Conservation (phyloP, 2,888 invertebrate genomes). For the Caenorhabditis sinica region DNA sequence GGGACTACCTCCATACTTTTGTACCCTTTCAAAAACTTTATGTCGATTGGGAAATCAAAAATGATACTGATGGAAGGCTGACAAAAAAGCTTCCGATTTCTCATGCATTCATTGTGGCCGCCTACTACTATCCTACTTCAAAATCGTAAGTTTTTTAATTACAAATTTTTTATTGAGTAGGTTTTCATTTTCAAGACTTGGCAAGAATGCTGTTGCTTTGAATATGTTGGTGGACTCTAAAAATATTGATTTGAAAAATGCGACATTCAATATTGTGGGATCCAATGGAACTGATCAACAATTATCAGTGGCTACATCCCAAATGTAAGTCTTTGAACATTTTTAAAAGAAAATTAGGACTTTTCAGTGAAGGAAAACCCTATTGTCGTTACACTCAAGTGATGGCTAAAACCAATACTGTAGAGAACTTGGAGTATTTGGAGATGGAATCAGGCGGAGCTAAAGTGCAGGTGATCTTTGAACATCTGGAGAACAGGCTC, state of each 20-base stretch:
- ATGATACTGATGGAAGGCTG: background rate
- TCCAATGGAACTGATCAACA: constrained; percentile 8
- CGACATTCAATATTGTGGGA: constrained; percentile 12
- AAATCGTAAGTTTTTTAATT: constrained; percentile 49
- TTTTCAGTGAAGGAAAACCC: constrained; percentile 38
- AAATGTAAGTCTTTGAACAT: constrained; percentile 4
- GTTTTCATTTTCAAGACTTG: constrained; percentile 13
- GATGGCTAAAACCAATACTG: constrained; percentile 28
- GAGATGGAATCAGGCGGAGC: constrained; percentile 38
- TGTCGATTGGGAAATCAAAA: background rate
- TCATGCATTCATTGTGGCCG: constrained; percentile 40
- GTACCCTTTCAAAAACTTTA: background rate
- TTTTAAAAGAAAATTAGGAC: background rate
- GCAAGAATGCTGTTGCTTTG: constrained; percentile 43
- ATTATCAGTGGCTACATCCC: constrained; percentile 7
- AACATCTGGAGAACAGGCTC: background rate
- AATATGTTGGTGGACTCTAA: constrained; percentile 35
- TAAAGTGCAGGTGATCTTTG: constrained; percentile 21
- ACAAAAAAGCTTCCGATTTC: constrained; percentile 2
- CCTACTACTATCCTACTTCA: constrained; percentile 43
- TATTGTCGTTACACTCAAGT: constrained; percentile 34
- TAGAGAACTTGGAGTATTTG: constrained; percentile 26
- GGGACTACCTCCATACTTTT: too few species aligned
- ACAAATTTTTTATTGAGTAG: background rate
- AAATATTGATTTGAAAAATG: constrained; percentile 2